Base-by-base conservation (phyloP, 1,140 invertebrate genomes). In the Papilio machaon region DNA sequence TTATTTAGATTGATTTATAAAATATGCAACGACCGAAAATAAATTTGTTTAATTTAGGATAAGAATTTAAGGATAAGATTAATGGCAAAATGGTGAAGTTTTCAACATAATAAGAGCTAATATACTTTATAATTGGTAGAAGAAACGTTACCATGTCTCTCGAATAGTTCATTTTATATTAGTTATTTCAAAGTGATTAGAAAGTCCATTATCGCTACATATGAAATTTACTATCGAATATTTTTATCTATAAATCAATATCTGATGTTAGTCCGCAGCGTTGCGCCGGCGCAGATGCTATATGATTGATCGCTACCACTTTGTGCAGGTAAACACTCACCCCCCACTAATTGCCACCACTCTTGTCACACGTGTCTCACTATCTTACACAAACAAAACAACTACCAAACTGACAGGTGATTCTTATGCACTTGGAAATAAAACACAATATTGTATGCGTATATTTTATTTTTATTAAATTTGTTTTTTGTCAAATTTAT, bases 311-410 rank as follows among this genome's bases (percentile, higher is more conserved):
- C 77, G 77, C 13, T 19, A 74, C 70, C 82, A 81, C 80, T 76
- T 75, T 79, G 46, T 74, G 38, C 84, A 85, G 84, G 84, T 82
- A 84, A 85, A 85, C 84, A 83, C 78, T 83, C 75, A 79, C 79
- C 79, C 76, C 52, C 79, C 79, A 76, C 77, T 81, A 82, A 82
- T 81, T 83, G 80, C 79, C 80, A 80, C 80, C 70, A 73, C 73
- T 67, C 38, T 78, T 83, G 77, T 67, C 11, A 79, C 82, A 83
- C 82, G 80, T 83, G 81, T 80, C 67, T 67, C 78, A 70, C 38
- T 46, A 70, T 76, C 30, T 77, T 60, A 49, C 49, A 38, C 74
- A 49, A 76, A 58, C 52, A 54, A 35, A 35, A 77, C 49, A 70
- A 52, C 15, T n/a, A 8, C 13, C 52, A 35, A 77, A 77, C 15